Evolutionary conservation across 2,888 invertebrate genomes (phyloP).

Genomic region (Oligia fasciuncula): DNA sequence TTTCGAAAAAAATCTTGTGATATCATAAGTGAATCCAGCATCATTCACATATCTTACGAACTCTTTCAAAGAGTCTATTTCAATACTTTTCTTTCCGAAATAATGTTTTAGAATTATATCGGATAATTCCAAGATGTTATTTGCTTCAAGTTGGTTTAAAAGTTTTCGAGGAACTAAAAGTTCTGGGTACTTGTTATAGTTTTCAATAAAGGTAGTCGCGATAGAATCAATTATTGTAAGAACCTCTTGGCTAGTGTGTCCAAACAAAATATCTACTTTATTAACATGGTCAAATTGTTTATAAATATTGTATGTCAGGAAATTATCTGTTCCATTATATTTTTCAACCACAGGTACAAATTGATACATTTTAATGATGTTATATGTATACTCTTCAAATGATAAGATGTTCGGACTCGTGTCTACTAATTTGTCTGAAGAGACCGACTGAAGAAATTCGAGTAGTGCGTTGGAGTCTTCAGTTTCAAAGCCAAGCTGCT

Average conservation of each 20-base stretch:
- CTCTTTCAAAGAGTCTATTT: background rate
- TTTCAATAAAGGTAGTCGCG: background rate
- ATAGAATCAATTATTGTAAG: background rate
- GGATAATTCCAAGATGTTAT: constrained; percentile 8
- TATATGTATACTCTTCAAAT: constrained; percentile 28
- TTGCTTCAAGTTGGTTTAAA: background rate
- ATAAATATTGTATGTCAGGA: constrained; percentile 21
- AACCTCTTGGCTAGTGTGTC: constrained; percentile 23
- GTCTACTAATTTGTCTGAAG: constrained; percentile 25
- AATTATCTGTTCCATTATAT: constrained; percentile 23
- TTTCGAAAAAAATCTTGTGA: constrained; percentile 8
- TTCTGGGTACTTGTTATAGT: constrained; percentile 19
- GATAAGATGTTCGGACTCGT: constrained; percentile 31
- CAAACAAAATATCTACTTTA: constrained; percentile 40
- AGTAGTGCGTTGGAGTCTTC: constrained; percentile 26
- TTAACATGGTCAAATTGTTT: constrained; percentile 8
- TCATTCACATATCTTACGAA: constrained; percentile 15
- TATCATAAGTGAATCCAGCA: constrained; percentile 12
- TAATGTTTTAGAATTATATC: constrained; percentile 32
- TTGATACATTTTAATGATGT: constrained; percentile 12
- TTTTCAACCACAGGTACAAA: constrained; percentile 47
- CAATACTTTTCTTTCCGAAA: constrained; percentile 35
- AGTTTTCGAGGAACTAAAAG: constrained; percentile 30
- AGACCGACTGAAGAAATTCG: constrained; percentile 30
- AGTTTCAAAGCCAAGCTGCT: constrained; percentile 25